Percentiles rank a stretch among this genome's conserved stretches.
These are phyloP conservation scores for Stegodyphus mimosarum DNA, from an alignment of 1,140 invertebrate species.

Conservation along the genomic window DNA sequence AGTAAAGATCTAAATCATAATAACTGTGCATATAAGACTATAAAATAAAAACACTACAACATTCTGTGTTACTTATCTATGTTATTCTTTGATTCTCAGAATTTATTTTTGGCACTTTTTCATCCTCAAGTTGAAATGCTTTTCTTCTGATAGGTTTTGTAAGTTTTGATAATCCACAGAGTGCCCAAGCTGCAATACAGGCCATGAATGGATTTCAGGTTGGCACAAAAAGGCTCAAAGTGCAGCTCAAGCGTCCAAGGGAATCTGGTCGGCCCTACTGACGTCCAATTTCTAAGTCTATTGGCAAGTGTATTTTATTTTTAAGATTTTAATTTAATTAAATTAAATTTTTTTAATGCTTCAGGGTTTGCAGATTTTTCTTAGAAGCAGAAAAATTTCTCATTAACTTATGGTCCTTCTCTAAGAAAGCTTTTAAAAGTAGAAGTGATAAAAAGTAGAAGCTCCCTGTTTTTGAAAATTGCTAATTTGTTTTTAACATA, in stretches of 20 bases:
- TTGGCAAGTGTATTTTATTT: background rate
- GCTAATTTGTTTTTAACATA: no score
- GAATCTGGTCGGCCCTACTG: slow-evolving; percentile 96
- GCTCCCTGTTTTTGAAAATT: no score
- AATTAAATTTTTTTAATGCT: background rate
- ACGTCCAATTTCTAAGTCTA: slow-evolving; percentile 65
- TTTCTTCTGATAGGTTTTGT: slow-evolving; percentile 82
- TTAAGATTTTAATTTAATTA: background rate
- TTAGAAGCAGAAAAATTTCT: background rate
- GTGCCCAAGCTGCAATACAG: slow-evolving; percentile 97
- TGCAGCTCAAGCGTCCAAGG: slow-evolving; percentile 98
- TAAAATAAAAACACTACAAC: no score
- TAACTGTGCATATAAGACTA: no score
- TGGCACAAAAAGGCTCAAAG: slow-evolving; percentile 98
- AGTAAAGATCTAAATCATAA: no score
- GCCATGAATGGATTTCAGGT: slow-evolving; percentile 99
- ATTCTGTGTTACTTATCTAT: no score
- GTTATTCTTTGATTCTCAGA: no score
- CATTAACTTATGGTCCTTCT: background rate
- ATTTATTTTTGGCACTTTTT: no score
- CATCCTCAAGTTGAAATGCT: no score
- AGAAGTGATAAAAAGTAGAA: no score
- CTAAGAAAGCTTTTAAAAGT: no score
- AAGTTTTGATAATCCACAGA: slow-evolving; percentile 97
- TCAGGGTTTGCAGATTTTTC: background rate